A percentile compares a stretch with the other conserved stretches of the same genome.
Evolutionary conservation across 2,797 vertebrate genomes (phyloP).

Genomic region (Acanthurus lineatus): DNA sequence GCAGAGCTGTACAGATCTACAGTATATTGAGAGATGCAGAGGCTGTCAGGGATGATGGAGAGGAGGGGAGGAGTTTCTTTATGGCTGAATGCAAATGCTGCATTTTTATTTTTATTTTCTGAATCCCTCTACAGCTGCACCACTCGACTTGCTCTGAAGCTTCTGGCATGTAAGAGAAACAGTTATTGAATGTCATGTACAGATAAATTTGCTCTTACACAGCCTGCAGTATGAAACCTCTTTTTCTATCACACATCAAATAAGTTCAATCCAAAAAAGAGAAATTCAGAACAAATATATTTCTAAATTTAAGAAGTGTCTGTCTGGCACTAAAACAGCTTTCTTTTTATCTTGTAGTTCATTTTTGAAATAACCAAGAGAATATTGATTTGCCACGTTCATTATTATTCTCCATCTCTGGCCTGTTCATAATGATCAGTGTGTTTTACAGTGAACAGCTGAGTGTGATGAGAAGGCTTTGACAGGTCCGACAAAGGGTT

Average conservation of each 20-base stretch:
- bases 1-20: background rate
- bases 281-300: background rate
- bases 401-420: slow-evolving; percentile 66
- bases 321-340: slow-evolving; percentile 43
- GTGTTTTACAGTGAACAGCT: slow-evolving; percentile 83
- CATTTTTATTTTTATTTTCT: slow-evolving; percentile 2
- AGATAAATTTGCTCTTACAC: background rate
- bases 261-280: no score
- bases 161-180: background rate
- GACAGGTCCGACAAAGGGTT: slow-evolving; percentile 82
- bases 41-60: slow-evolving; percentile 27
- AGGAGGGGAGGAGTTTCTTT: slow-evolving; percentile 4
- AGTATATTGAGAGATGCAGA: background rate
- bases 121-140: background rate
- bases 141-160: background rate
- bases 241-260: no score
- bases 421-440: slow-evolving; percentile 78
- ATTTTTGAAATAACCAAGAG: slow-evolving; percentile 50
- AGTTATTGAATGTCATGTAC: background rate
- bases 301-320: background rate
- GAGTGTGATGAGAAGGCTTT: slow-evolving; percentile 82
- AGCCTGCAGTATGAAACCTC: background rate
- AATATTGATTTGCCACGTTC: slow-evolving; percentile 72
- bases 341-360: slow-evolving; percentile 30
- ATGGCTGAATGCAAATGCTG: slow-evolving; percentile 34